Percentiles rank a stretch among this genome's conserved stretches.
Evolutionary conservation across 2,888 invertebrate species (phyloP).

Genomic region (Heteropelma amictum): DNA sequence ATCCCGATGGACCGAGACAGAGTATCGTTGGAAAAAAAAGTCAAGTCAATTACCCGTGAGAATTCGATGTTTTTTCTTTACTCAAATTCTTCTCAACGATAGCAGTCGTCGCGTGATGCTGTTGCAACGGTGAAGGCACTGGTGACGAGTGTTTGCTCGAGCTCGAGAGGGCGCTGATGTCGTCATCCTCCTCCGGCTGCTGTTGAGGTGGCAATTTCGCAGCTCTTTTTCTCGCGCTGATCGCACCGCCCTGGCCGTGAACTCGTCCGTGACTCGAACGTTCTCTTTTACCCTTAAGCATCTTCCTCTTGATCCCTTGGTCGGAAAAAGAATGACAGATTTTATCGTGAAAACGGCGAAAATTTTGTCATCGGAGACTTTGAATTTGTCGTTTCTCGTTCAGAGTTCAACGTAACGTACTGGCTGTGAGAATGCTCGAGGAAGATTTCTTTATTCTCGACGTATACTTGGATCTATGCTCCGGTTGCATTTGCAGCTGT

Average conservation of each 20-base stretch:
- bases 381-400: background rate
- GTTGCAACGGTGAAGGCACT: slow-evolving; percentile 78
- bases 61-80: slow-evolving; percentile 73
- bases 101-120: slow-evolving; percentile 57
- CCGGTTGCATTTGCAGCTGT: slow-evolving; percentile 65
- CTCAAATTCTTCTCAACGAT: slow-evolving; percentile 68
- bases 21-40: background rate
- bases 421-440: slow-evolving; percentile 78
- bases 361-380: background rate
- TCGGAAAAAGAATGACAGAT: background rate
- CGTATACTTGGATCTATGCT: slow-evolving; percentile 79
- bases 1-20: background rate
- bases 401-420: slow-evolving; percentile 75
- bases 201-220: slow-evolving; percentile 66
- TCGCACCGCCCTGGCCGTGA: slow-evolving; percentile 64
- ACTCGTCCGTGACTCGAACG: slow-evolving; percentile 67
- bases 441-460: slow-evolving; percentile 79
- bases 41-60: slow-evolving; percentile 67
- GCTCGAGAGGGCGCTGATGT: slow-evolving; percentile 75
- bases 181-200: slow-evolving; percentile 76
- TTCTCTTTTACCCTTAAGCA: slow-evolving; percentile 76
- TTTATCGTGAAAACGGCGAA: background rate
- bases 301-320: slow-evolving; percentile 77
- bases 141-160: slow-evolving; percentile 81
- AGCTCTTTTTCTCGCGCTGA: slow-evolving; percentile 59